Conservation (phyloP, 1,140 invertebrate species). For the Drosophila murphyi region DNA sequence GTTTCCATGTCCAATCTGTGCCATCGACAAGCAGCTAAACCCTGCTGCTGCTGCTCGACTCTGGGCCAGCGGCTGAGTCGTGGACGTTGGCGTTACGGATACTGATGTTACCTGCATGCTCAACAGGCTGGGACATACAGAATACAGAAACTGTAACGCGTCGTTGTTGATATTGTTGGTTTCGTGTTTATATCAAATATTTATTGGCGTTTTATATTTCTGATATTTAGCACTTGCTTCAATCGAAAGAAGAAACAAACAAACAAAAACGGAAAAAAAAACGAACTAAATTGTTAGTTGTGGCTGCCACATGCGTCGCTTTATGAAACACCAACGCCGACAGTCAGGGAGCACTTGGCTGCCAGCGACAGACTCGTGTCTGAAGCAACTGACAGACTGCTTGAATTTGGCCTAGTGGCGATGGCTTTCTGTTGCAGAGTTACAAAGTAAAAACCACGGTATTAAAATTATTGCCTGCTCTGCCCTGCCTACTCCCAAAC, state of each 20-base stretch:
- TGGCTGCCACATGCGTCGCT: conserved; percentile 3
- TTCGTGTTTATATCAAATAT: too few species aligned
- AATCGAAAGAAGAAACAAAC: neutral
- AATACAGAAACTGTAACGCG: neutral
- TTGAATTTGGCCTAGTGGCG: conserved; percentile 21
- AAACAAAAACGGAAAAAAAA: neutral
- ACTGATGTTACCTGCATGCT: conserved; percentile 1
- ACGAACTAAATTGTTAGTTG: neutral
- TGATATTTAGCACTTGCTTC: too few species aligned
- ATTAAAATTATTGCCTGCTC: conserved; percentile 63
- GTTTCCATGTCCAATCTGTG: neutral
- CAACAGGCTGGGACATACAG: neutral
- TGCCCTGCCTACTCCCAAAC: conserved; percentile 24
- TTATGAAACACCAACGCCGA: neutral
- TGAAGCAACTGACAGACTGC: conserved; percentile 39
- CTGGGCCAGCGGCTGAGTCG: neutral
- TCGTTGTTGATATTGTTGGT: too few species aligned
- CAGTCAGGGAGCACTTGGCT: conserved; percentile 33
- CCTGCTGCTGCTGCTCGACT: neutral
- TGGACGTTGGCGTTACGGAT: conserved; percentile 1
- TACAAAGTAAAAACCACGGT: conserved; percentile 53
- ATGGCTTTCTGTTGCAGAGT: conserved; percentile 15
- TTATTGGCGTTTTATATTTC: too few species aligned
- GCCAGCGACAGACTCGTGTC: conserved; percentile 34
- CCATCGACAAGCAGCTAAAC: neutral